These are phyloP conservation scores for Brachionus plicatilis DNA, from an alignment of 1,140 invertebrate species.

Conservation along the genomic window DNA sequence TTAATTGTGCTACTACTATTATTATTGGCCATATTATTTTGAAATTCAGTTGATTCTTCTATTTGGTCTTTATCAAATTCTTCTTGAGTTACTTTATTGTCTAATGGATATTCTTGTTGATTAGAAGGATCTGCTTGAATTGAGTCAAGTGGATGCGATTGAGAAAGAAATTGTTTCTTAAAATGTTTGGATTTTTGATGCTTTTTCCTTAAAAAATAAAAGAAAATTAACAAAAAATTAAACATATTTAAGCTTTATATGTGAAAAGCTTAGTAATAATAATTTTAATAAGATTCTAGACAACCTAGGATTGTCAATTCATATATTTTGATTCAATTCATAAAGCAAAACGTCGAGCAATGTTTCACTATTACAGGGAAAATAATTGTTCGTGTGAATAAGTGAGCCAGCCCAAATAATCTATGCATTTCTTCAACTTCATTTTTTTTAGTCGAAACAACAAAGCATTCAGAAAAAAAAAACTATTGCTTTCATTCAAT, in stretches of 20 bases:
- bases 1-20: background rate
- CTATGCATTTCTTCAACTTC: background rate
- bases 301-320: background rate
- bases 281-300: background rate
- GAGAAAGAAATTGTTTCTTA: background rate
- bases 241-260: background rate
- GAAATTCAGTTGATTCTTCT: background rate
- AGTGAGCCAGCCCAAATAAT: background rate
- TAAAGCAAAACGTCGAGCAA: background rate
- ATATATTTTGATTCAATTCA: background rate
- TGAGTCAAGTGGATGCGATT: background rate
- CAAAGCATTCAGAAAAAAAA: background rate
- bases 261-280: background rate
- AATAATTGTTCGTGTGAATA: background rate
- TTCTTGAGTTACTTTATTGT: background rate
- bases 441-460: background rate
- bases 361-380: background rate
- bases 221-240: background rate
- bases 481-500: background rate
- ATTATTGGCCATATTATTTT: background rate
- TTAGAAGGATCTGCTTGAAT: background rate
- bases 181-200: constrained; percentile 22
- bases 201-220: background rate
- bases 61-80: background rate
- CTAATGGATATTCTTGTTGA: background rate